These are phyloP conservation scores for Ochotona curzoniae DNA, from an alignment of 2,113 vertebrate species.

Conservation along the genomic window DNA sequence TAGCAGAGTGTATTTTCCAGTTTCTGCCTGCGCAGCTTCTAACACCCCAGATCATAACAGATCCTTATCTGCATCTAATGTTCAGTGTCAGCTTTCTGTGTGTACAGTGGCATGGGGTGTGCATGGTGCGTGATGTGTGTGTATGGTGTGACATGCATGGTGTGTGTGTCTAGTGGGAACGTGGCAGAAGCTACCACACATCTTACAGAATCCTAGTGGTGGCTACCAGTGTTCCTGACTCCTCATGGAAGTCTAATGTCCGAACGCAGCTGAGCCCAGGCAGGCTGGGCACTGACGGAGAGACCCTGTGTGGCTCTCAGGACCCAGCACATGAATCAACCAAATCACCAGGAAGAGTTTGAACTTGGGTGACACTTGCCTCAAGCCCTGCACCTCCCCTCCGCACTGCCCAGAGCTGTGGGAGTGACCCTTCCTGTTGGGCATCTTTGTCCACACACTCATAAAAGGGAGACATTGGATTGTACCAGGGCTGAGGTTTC, in stretches of 20 bases:
- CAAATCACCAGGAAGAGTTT: not conserved
- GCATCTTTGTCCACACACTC: not conserved
- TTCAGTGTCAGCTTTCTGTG: not conserved
- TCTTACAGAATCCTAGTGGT: not conserved
- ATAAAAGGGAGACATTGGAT: not conserved
- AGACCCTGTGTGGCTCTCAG: not conserved
- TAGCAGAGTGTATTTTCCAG: too few relatives aligned
- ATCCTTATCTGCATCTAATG: not conserved
- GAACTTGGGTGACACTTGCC: not conserved
- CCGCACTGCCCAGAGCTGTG: not conserved
- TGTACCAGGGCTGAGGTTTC: not conserved
- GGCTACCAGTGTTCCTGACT: not conserved
- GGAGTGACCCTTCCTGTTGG: not conserved
- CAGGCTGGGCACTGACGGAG: not conserved
- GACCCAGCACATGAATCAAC: not conserved
- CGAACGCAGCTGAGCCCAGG: not conserved
- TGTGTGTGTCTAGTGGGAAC: not conserved
- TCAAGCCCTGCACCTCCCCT: not conserved
- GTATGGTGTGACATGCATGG: not conserved
- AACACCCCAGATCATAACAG: not conserved
- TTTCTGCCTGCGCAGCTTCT: too few relatives aligned
- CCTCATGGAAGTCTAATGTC: constrained; percentile 11
- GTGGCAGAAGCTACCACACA: not conserved
- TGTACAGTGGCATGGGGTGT: not conserved
- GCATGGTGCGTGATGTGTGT: too few relatives aligned